phyloP scores from a whole-genome alignment of 1,140 invertebrate genomes.

The Trichogramma pretiosum region DNA sequence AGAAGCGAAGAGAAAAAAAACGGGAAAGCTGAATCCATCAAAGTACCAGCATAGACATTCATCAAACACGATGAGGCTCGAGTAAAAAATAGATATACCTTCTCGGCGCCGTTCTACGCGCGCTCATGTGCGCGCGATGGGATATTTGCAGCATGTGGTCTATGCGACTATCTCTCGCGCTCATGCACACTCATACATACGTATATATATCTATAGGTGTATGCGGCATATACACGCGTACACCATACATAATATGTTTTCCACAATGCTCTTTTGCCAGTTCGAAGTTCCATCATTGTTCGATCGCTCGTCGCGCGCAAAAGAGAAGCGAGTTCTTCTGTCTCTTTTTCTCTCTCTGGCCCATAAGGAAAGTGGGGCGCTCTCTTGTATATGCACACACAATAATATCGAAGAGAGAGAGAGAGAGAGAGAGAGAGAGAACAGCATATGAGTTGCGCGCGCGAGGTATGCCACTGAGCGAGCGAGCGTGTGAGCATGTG shows the following conservation, averaged over 20 bases:
- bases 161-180: not conserved
- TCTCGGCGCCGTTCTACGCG: not conserved
- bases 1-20: too few relatives aligned
- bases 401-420: not conserved
- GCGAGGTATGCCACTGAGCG: too few relatives aligned
- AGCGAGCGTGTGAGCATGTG: too few relatives aligned
- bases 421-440: slow-evolving; percentile 1
- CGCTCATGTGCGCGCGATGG: too few relatives aligned
- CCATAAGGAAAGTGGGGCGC: not conserved
- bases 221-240: too few relatives aligned
- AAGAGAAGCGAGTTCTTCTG: slow-evolving; percentile 3
- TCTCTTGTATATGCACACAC: not conserved
- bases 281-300: slow-evolving; percentile 19
- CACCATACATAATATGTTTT: too few relatives aligned
- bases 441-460: not conserved
- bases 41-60: not conserved
- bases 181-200: not conserved
- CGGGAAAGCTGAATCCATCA: too few relatives aligned
- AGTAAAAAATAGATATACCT: not conserved
- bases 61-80: not conserved
- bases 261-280: slow-evolving; percentile 19
- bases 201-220: not conserved
- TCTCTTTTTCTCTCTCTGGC: not conserved
- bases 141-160: not conserved
- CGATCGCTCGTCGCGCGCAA: slow-evolving; percentile 9